phyloP scores from a whole-genome alignment of 2,113 vertebrate species.

The Pelvicachromis taeniatus region DNA sequence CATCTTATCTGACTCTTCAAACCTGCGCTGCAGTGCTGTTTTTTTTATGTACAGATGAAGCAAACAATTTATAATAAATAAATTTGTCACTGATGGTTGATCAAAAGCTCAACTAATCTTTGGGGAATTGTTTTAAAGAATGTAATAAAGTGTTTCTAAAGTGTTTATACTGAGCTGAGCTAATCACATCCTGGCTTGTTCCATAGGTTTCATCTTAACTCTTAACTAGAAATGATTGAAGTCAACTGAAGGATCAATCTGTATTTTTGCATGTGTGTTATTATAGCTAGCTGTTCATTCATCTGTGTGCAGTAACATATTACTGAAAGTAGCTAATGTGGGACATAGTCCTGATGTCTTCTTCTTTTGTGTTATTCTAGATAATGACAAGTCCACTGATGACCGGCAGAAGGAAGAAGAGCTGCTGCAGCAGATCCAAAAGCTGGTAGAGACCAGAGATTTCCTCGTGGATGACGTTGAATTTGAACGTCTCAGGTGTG shows the following conservation, averaged over 20 bases:
- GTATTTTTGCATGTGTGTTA: neutral
- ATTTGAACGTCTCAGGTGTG: conserved; percentile 85
- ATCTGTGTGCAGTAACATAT: neutral
- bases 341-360: neutral
- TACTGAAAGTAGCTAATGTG: neutral
- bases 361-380: conserved; percentile 51
- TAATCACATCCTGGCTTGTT: neutral
- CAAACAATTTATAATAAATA: neutral
- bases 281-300: neutral
- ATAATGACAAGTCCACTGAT: conserved; percentile 82
- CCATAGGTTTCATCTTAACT: neutral
- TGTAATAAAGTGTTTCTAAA: neutral
- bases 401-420: conserved; percentile 82
- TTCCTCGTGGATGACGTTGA: conserved; percentile 90
- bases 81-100: neutral
- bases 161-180: neutral
- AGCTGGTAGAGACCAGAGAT: conserved; percentile 87
- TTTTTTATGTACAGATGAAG: neutral
- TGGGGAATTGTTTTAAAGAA: neutral
- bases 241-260: neutral
- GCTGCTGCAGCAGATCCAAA: conserved; percentile 85
- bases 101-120: neutral
- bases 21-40: neutral
- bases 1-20: neutral
- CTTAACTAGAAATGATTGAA: neutral